Evolutionary conservation across 92 coral and sea anemone genomes (phyloP), one percentile per base, ranked within the genome.

Genomic region (Chrysogorgia sp.): DNA sequence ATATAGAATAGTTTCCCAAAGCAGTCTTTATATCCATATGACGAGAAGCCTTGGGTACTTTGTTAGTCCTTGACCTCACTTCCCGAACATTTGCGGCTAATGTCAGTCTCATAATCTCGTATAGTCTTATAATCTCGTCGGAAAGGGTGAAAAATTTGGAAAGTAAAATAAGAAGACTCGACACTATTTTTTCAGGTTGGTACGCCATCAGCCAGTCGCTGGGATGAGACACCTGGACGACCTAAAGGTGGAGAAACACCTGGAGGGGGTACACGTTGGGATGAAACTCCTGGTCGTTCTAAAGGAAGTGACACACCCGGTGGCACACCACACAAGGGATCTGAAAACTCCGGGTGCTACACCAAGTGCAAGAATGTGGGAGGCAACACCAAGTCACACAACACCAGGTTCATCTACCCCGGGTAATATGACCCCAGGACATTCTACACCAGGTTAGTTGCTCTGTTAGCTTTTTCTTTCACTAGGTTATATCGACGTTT

Each of bases 181-280:
- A n/a, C n/a, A 26, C 26, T 14, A 10, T 23, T 29, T 25, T 74
- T 10, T 50, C 70, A 94, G 98, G 79, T 84, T 45, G 78, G 92
- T 9, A 96, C 99, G 37, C 99, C 99, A 53, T 96, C 99, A 28
- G 88, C 89, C 40, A 96, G 99, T 75, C 96, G 99, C 37, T 96
- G 99, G 99, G 99, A 96, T 82, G 99, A 96, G 61, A 96, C 99
- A 23, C 99, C 99, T 25, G 99, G 99, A n/a, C 88, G 96, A 53
- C 67, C 90, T 25, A 72, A 72, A 52, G 65, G 65, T 31, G 79
- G 64, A 0, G 79, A 72, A 55, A 72, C 79, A n/a, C 79, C 79
- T 1, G 79, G 79, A 26, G 79, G 79, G 19, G 79, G 79, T 0
- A 56, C 64, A 23, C 63, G 79, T 34, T 72, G 79, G 79, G 79